These are phyloP conservation scores for Teleopsis dalmanni DNA, from an alignment of 1,140 invertebrate species.

Conservation along the genomic window DNA sequence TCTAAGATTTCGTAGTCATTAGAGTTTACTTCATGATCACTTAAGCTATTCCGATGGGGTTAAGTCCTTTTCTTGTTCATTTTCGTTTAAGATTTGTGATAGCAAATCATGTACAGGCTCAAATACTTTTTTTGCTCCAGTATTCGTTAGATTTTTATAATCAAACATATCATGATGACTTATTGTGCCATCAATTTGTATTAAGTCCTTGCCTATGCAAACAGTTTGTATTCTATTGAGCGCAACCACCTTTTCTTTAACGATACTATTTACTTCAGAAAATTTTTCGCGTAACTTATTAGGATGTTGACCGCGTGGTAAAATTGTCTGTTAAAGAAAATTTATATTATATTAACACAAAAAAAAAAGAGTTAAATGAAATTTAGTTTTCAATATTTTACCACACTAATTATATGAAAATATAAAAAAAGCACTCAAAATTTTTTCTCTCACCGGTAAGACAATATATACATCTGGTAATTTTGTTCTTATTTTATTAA, in stretches of 20 bases:
- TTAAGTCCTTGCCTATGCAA: constrained; percentile 64
- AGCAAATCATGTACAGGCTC: constrained; percentile 71
- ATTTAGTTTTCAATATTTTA: not conserved
- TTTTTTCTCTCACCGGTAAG: constrained; percentile 67
- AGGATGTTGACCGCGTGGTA: constrained; percentile 74
- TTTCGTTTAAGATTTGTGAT: constrained; percentile 64
- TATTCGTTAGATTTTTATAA: constrained; percentile 75
- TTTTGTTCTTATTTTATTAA: constrained; percentile 62
- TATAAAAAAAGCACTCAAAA: not conserved
- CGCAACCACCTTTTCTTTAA: constrained; percentile 50
- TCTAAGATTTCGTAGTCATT: not conserved
- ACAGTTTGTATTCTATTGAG: constrained; percentile 60
- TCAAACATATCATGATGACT: constrained; percentile 80
- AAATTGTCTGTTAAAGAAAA: constrained; percentile 60
- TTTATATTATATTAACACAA: not conserved
- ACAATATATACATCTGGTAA: constrained; percentile 72
- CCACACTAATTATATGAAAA: no score
- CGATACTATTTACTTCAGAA: constrained; percentile 60
- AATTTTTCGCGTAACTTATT: constrained; percentile 73
- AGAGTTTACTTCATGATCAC: no score
- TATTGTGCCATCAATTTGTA: constrained; percentile 70
- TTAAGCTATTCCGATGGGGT: constrained; percentile 56
- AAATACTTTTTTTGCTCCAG: constrained; percentile 75
- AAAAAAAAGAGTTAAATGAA: not conserved
- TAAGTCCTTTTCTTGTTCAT: constrained; percentile 62